A percentile compares a stretch with the other conserved stretches of the same genome.
phyloP scores from a whole-genome alignment of 2,888 invertebrate species.

The Heliconius sara region DNA sequence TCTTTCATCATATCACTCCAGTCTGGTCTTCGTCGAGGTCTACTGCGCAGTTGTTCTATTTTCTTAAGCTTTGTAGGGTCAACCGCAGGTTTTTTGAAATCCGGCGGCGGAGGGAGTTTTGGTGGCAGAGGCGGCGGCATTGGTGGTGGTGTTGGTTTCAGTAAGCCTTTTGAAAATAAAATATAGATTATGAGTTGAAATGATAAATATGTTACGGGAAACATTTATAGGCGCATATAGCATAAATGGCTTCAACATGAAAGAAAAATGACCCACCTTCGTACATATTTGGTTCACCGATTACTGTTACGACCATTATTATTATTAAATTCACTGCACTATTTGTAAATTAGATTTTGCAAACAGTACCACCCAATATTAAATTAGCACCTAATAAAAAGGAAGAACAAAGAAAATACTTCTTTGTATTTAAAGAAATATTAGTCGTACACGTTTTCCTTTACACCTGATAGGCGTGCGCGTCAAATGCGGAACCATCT shows the following conservation, averaged over 20 bases:
- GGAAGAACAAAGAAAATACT: neutral
- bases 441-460: constrained; percentile 47
- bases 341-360: neutral
- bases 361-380: neutral
- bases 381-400: too few species aligned
- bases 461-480: constrained; percentile 74
- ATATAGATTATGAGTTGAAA: neutral
- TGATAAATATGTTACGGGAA: neutral
- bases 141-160: constrained; percentile 83
- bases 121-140: constrained; percentile 90
- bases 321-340: neutral
- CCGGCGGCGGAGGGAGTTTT: constrained; percentile 84
- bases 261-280: constrained; percentile 51
- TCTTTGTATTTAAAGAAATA: neutral
- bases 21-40: constrained; percentile 92
- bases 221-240: neutral
- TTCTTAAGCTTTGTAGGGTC: constrained; percentile 85
- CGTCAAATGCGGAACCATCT: constrained; percentile 76
- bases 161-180: constrained; percentile 63
- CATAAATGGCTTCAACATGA: neutral
- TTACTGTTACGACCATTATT: constrained; percentile 18
- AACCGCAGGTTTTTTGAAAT: constrained; percentile 85
- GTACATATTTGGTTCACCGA: constrained; percentile 35
- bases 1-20: constrained; percentile 96
- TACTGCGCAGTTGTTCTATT: constrained; percentile 88